Percentiles rank a stretch among this genome's conserved stretches.
Conservation (phyloP, 2,888 invertebrate species). For the Dendrolimus pini region DNA sequence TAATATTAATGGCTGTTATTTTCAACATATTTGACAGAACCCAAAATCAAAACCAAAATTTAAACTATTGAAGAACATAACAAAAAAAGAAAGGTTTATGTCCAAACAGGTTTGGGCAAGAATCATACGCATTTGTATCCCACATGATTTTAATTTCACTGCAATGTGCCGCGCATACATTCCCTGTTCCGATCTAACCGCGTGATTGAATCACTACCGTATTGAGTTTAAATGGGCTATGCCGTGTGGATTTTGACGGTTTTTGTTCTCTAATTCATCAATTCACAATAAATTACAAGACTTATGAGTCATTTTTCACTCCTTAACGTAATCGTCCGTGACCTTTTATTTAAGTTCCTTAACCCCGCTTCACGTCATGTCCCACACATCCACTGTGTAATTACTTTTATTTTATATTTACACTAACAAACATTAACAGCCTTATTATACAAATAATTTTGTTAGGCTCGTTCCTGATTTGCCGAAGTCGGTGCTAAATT, state of each 20-base stretch:
- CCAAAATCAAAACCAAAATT: too few species aligned
- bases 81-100: too few species aligned
- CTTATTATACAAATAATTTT: neutral
- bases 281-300: neutral
- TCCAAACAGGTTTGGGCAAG: neutral
- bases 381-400: slow-evolving; percentile 1
- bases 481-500: neutral
- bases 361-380: slow-evolving; percentile 20
- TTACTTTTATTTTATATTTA: slow-evolving; percentile 10
- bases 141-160: neutral
- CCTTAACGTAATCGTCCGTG: slow-evolving; percentile 34
- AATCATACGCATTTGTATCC: neutral
- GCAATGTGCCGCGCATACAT: neutral
- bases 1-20: too few species aligned
- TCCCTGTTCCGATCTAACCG: neutral
- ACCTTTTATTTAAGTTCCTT: slow-evolving; percentile 34
- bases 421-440: slow-evolving; percentile 24
- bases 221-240: neutral
- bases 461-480: neutral
- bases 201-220: neutral
- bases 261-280: neutral
- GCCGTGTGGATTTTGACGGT: neutral
- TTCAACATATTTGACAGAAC: too few species aligned
- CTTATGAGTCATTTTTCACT: slow-evolving; percentile 8
- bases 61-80: too few species aligned